Percentiles rank a stretch among this genome's conserved stretches.
phyloP scores from a whole-genome alignment of 53 echinoderm and acorn worm species.

The Holothuria leucospilota region DNA sequence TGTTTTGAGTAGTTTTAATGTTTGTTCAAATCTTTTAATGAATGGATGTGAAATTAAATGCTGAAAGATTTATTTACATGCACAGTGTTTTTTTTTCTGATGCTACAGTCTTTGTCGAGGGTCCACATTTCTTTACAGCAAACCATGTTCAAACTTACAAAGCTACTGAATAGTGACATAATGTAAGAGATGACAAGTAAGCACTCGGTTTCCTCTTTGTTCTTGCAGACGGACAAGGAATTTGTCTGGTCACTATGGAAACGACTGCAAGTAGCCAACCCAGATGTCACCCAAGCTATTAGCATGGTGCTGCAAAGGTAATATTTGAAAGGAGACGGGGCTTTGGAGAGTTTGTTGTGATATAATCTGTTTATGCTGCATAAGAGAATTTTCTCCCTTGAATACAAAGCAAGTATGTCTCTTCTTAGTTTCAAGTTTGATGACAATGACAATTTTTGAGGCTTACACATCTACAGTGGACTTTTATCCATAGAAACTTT shows the following conservation, averaged over 20 bases:
- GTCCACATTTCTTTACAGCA: neutral
- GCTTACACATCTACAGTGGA: no score
- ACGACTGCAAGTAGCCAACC: slow-evolving; percentile 93
- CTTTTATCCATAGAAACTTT: no score
- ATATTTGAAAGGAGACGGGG: neutral
- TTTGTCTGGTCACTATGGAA: slow-evolving; percentile 99
- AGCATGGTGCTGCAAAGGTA: slow-evolving; percentile 95
- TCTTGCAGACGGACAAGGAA: slow-evolving; percentile 93
- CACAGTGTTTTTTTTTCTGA: no score
- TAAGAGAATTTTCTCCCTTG: no score
- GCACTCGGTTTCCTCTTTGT: neutral
- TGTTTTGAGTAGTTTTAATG: no score
- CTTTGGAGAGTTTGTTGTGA: neutral
- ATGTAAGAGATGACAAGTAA: neutral
- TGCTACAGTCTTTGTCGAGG: no score
- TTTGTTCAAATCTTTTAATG: no score
- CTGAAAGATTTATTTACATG: no score
- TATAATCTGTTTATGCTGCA: neutral
- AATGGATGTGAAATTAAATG: no score
- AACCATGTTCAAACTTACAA: neutral
- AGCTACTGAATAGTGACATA: neutral
- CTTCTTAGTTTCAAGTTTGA: no score
- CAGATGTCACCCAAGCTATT: slow-evolving; percentile 93
- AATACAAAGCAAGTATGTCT: no score
- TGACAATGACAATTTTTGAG: no score